Conservation (phyloP, 2,797 vertebrate species). For the Mycteria americana region DNA sequence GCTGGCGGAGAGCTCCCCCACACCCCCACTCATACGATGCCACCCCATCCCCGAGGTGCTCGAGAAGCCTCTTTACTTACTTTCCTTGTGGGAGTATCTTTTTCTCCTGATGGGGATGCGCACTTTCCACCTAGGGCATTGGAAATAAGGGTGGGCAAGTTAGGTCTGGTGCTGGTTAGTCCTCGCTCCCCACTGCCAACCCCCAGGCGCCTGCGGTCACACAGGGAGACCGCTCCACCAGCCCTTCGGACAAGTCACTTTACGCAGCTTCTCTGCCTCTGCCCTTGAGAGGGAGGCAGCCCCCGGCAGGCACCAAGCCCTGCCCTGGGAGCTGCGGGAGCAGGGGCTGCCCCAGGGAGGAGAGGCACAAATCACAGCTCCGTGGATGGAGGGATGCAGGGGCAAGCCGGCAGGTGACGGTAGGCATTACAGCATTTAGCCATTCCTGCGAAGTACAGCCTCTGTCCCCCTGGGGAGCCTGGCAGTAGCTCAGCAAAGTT, state of each 20-base stretch:
- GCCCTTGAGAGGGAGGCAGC: fast-evolving
- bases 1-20: background rate
- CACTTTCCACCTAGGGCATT: background rate
- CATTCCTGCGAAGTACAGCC: background rate
- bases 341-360: background rate
- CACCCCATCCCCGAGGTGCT: fast-evolving
- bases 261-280: background rate
- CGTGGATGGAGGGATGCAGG: background rate
- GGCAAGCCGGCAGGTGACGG: background rate
- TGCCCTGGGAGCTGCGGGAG: background rate
- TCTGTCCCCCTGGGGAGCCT: background rate
- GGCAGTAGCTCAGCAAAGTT: background rate
- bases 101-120: background rate
- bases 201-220: fast-evolving
- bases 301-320: background rate
- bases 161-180: background rate
- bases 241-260: background rate
- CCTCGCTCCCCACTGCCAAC: fast-evolving
- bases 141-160: background rate
- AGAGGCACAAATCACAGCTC: background rate
- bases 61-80: background rate
- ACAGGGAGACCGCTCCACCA: fast-evolving
- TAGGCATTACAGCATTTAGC: background rate
- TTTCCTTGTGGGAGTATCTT: background rate
- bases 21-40: fast-evolving